Percentiles rank a stretch among this genome's conserved stretches.
These are phyloP conservation scores for Dendroctonus ponderosae DNA, from an alignment of 1,140 invertebrate species.

Conservation along the genomic window DNA sequence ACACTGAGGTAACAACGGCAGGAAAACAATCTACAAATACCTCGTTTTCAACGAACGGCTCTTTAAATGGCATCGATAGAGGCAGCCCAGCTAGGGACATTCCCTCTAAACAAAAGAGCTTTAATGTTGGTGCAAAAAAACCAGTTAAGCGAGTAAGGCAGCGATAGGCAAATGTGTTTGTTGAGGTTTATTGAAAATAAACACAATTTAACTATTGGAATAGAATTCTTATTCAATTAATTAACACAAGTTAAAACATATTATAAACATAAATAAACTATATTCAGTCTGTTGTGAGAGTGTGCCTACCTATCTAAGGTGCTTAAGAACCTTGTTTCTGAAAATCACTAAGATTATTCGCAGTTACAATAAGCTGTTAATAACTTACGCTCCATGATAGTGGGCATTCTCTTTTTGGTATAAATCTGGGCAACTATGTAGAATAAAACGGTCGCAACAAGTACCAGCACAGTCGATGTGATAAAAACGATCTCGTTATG, in stretches of 20 bases:
- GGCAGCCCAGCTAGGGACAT: conserved; percentile 49
- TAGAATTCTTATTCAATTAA: too few relatives aligned
- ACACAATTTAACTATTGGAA: too few relatives aligned
- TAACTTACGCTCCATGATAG: conserved; percentile 48
- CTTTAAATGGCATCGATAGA: conserved; percentile 59
- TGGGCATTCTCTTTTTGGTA: conserved; percentile 43
- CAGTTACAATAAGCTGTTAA: conserved; percentile 2
- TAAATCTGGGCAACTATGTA: conserved; percentile 55
- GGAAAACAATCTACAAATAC: conserved; percentile 62
- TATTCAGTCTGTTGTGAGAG: not conserved
- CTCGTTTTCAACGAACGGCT: conserved; percentile 50
- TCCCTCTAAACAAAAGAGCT: conserved; percentile 60
- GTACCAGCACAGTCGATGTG: conserved; percentile 52
- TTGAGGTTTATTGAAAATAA: not conserved
- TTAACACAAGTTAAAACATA: too few relatives aligned
- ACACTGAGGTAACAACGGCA: conserved; percentile 60
- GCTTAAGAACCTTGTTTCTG: conserved; percentile 46
- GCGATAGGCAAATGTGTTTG: conserved; percentile 53
- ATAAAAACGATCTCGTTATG: conserved; percentile 57
- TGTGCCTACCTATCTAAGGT: conserved; percentile 34
- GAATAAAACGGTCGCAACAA: conserved; percentile 54
- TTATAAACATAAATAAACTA: conserved; percentile 1
- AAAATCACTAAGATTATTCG: conserved; percentile 36
- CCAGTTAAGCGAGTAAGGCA: conserved; percentile 68
- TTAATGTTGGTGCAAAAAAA: conserved; percentile 63